These are phyloP conservation scores for Harpagifer antarcticus DNA, from an alignment of 2,797 vertebrate species.

Conservation along the genomic window DNA sequence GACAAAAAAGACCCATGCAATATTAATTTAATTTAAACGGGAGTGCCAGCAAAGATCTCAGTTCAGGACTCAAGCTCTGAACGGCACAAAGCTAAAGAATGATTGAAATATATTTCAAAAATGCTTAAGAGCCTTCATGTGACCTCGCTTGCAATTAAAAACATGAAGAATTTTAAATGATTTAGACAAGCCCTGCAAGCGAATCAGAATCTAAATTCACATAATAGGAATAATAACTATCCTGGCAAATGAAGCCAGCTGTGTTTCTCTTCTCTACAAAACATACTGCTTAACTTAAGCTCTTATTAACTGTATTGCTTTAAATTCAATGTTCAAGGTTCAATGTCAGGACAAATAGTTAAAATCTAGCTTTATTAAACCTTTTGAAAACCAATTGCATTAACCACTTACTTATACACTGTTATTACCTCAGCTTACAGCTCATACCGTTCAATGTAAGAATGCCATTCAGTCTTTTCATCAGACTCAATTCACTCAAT, in stretches of 20 bases:
- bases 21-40: conserved; percentile 7
- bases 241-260: neutral
- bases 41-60: neutral
- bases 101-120: conserved; percentile 3
- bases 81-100: conserved; percentile 11
- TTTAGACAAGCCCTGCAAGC: conserved; percentile 16
- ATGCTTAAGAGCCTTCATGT: conserved; percentile 6
- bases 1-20: neutral
- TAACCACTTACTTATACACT: neutral
- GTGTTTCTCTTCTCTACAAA: neutral
- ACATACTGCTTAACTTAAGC: neutral
- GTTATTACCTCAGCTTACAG: neutral
- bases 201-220: conserved; percentile 15
- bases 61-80: conserved; percentile 5
- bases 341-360: neutral
- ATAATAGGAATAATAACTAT: conserved; percentile 6
- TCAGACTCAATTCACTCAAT: neutral
- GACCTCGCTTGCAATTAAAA: conserved; percentile 23
- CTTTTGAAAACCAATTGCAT: conserved; percentile 10
- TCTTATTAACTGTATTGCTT: neutral
- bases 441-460: conserved; percentile 4
- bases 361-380: conserved; percentile 10
- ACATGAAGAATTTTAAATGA: conserved; percentile 18
- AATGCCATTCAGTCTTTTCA: conserved; percentile 17
- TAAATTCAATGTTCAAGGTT: neutral